Conservation (phyloP, 2,888 invertebrate genomes). For the Trisateles emortualis region DNA sequence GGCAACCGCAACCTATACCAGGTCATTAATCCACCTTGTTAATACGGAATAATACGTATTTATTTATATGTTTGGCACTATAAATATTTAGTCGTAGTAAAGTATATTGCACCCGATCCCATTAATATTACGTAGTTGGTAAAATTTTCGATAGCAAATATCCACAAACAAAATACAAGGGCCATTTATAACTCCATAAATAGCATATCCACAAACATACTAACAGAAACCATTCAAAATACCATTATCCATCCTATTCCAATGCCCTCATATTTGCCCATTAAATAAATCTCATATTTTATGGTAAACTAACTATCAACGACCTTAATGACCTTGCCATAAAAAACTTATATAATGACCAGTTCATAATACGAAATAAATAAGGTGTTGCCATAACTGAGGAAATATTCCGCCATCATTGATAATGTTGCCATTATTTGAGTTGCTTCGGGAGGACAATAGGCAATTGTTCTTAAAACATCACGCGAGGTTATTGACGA, state of each 20-base stretch:
- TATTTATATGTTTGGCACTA: too few species aligned
- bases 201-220: constrained; percentile 19
- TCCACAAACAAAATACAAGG: background rate
- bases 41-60: too few species aligned
- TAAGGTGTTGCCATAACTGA: constrained; percentile 44
- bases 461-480: constrained; percentile 58
- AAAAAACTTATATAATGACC: constrained; percentile 46
- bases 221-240: constrained; percentile 42
- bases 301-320: constrained; percentile 43
- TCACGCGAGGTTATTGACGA: constrained; percentile 61
- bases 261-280: constrained; percentile 31
- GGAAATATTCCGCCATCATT: constrained; percentile 41
- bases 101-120: too few species aligned
- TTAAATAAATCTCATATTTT: constrained; percentile 48
- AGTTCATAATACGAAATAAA: constrained; percentile 36
- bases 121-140: background rate
- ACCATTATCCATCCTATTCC: constrained; percentile 26
- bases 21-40: too few species aligned
- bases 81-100: too few species aligned
- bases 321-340: constrained; percentile 39
- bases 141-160: background rate
- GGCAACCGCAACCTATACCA: too few species aligned
- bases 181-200: constrained; percentile 10
- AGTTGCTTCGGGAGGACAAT: constrained; percentile 54
- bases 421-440: constrained; percentile 60